Percentiles rank a stretch among this genome's conserved stretches.
phyloP scores from a whole-genome alignment of 2,797 vertebrate genomes.

The Apodemus agrarius region DNA sequence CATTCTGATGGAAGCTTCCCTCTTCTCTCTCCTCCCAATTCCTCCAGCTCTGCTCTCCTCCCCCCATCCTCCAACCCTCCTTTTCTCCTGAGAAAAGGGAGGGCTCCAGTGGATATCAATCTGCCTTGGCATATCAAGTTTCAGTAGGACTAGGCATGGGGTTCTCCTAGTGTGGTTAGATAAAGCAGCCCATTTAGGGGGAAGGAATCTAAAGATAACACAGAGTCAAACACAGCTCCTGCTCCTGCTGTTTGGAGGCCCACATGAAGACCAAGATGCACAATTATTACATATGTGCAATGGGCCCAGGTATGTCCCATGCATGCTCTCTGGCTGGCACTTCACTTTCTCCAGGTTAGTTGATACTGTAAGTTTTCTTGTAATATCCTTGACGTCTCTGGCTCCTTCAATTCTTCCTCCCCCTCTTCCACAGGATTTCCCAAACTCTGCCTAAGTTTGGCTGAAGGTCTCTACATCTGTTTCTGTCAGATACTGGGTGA shows the following conservation, averaged over 20 bases:
- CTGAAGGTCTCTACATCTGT: neutral
- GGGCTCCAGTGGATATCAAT: neutral
- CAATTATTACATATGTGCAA: neutral
- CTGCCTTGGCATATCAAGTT: neutral
- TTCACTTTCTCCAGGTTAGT: neutral
- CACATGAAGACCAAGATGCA: neutral
- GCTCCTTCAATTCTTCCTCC: neutral
- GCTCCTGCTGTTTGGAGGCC: neutral
- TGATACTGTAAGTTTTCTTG: neutral
- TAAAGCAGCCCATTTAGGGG: neutral
- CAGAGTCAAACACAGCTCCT: neutral
- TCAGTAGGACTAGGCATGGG: neutral
- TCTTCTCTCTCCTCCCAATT: neutral
- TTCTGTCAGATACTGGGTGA: neutral
- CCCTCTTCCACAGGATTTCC: neutral
- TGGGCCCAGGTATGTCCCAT: neutral
- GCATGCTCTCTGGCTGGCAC: neutral
- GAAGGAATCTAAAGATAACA: neutral
- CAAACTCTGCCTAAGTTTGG: neutral
- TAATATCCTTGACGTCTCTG: neutral
- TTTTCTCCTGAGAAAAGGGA: neutral
- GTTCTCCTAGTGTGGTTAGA: neutral
- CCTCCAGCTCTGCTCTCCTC: neutral
- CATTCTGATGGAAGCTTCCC: neutral
- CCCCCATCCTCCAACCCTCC: neutral